A percentile compares a stretch with the other conserved stretches of the same genome.
Conservation (phyloP, 1,140 invertebrate genomes). For the Drosophila lini region DNA sequence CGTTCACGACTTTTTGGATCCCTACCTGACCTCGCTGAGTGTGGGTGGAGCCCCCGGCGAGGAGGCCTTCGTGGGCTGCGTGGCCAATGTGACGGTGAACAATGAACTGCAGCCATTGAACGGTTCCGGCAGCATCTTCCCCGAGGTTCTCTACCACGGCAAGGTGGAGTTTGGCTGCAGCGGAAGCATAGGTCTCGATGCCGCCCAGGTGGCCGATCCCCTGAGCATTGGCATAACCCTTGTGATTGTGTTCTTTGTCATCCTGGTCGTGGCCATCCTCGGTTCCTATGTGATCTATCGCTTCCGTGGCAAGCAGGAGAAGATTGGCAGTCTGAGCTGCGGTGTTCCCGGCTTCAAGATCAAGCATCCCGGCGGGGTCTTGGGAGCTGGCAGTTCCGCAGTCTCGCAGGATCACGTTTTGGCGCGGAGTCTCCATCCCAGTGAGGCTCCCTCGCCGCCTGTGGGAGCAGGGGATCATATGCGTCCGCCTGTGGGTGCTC, state of each 20-base stretch:
- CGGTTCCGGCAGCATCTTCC: conserved; percentile 92
- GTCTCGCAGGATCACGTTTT: conserved; percentile 87
- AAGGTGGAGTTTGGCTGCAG: conserved; percentile 89
- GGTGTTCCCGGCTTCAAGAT: conserved; percentile 86
- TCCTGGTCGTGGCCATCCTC: conserved; percentile 93
- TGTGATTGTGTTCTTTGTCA: conserved; percentile 97
- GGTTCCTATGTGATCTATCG: conserved; percentile 95
- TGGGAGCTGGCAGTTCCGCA: conserved; percentile 84
- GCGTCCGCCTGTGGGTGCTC: conserved; percentile 53
- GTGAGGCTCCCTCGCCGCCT: conserved; percentile 80
- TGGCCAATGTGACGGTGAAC: conserved; percentile 95
- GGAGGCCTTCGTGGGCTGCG: conserved; percentile 92
- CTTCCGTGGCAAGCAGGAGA: conserved; percentile 92
- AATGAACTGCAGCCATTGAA: conserved; percentile 95
- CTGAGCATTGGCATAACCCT: conserved; percentile 95
- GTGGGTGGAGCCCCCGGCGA: conserved; percentile 89
- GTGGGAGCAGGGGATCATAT: conserved; percentile 41
- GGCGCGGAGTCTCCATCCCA: conserved; percentile 84
- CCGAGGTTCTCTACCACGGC: conserved; percentile 88
- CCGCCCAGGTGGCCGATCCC: conserved; percentile 92
- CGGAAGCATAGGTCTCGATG: conserved; percentile 89
- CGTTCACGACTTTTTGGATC: conserved; percentile 96
- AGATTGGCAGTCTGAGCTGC: conserved; percentile 86
- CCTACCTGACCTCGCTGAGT: conserved; percentile 92
- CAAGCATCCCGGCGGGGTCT: conserved; percentile 87